A percentile compares a stretch with the other conserved stretches of the same genome.
Conservation (phyloP, 2,113 vertebrate species). For the Peucedramus taeniatus region DNA sequence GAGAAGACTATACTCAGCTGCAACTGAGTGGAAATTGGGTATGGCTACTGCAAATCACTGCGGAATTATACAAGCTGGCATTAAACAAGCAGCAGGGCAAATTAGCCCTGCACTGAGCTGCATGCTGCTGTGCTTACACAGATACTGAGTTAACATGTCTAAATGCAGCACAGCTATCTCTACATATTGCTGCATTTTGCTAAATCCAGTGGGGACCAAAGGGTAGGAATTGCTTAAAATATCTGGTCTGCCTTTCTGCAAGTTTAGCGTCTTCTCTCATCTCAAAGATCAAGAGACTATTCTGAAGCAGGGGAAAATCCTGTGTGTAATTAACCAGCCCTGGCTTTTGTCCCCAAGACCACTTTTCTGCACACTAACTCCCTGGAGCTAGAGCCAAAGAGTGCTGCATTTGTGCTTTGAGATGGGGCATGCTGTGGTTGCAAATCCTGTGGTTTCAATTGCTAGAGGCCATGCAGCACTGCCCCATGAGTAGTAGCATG, state of each 20-base stretch:
- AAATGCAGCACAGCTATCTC: background rate
- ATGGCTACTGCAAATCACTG: slow-evolving; percentile 29
- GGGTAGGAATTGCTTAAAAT: background rate
- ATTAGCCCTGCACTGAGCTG: background rate
- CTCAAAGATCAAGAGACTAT: background rate
- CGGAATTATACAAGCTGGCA: slow-evolving; percentile 23
- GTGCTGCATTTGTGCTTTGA: background rate
- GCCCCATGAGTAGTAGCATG: background rate
- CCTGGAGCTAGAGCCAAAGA: background rate
- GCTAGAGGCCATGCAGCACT: background rate
- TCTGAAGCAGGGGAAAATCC: background rate
- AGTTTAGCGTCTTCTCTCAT: background rate
- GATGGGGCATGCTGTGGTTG: background rate
- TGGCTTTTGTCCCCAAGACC: background rate
- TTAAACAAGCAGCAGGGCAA: slow-evolving; percentile 40
- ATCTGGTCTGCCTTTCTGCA: background rate
- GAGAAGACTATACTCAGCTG: background rate
- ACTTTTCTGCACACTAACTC: background rate
- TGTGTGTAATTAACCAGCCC: background rate
- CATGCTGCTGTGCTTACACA: background rate
- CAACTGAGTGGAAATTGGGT: slow-evolving; percentile 21
- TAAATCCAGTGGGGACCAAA: background rate
- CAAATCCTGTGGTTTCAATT: background rate
- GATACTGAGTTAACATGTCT: background rate
- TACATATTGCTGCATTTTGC: background rate